Evolutionary conservation across 2,113 vertebrate species (phyloP).

Genomic region (Calypte anna): DNA sequence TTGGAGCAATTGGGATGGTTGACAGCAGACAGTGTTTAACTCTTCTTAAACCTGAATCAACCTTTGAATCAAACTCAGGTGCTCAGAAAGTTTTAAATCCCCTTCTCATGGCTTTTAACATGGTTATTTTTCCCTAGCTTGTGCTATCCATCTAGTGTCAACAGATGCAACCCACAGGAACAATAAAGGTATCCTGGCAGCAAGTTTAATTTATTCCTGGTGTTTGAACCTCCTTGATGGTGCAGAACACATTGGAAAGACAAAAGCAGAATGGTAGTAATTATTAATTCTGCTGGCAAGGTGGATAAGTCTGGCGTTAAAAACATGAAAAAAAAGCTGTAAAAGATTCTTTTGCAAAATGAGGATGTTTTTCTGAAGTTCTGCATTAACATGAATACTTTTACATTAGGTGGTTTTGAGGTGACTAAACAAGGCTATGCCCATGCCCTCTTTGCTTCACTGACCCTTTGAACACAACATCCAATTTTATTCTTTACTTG

Average conservation of each 20-base stretch:
- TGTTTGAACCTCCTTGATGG: background rate
- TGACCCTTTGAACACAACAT: background rate
- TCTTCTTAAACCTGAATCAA: background rate
- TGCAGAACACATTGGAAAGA: background rate
- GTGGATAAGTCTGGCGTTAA: background rate
- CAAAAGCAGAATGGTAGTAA: background rate
- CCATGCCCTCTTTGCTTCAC: background rate
- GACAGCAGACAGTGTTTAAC: background rate
- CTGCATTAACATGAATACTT: background rate
- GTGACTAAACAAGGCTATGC: background rate
- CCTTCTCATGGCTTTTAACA: background rate
- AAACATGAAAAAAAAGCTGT: background rate
- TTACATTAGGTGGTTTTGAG: background rate
- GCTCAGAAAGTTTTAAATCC: background rate
- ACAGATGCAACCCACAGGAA: background rate
- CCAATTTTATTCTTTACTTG: background rate
- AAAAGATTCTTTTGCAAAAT: background rate
- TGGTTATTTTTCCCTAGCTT: background rate
- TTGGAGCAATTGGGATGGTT: background rate
- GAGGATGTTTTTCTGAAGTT: background rate
- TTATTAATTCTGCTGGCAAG: constrained; percentile 26
- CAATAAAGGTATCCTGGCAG: background rate
- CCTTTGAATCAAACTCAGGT: background rate
- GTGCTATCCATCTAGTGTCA: background rate
- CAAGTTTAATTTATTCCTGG: background rate